A percentile compares a stretch with the other conserved stretches of the same genome.
These are phyloP conservation scores for Corythornis cristatus DNA, from an alignment of 2,113 vertebrate genomes.

Conservation along the genomic window DNA sequence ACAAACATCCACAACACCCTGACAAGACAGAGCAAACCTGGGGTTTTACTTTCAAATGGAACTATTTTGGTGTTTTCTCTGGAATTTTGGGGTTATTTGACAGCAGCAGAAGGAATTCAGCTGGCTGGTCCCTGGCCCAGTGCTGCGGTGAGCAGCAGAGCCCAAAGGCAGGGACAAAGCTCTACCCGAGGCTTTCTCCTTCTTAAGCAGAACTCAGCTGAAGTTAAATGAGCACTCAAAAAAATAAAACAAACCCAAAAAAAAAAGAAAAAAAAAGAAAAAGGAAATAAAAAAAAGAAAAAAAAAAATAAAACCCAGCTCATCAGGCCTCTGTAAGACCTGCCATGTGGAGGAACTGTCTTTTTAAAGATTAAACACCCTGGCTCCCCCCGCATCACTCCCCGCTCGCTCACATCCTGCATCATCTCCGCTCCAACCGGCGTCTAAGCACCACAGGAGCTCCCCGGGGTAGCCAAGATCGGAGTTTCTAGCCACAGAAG, in stretches of 20 bases:
- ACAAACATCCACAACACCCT: background rate
- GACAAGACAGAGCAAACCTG: background rate
- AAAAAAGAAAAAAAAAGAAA: background rate
- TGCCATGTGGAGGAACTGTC: background rate
- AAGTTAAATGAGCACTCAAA: background rate
- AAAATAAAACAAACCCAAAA: no score
- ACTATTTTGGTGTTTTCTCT: background rate
- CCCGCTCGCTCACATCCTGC: background rate
- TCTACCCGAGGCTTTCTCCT: background rate
- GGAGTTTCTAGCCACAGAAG: background rate
- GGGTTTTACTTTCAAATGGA: slow-evolving; percentile 1
- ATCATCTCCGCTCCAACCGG: background rate
- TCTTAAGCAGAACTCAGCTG: background rate
- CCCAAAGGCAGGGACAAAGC: background rate
- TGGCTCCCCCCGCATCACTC: background rate
- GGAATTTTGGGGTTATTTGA: background rate
- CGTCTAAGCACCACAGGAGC: background rate
- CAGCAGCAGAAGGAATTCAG: slow-evolving; percentile 2
- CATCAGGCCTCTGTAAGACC: background rate
- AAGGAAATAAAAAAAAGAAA: background rate
- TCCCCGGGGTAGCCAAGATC: background rate
- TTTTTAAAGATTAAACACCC: slow-evolving; percentile 13
- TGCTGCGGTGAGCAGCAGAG: background rate
- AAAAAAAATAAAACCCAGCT: background rate
- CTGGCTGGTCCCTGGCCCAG: background rate